Evolutionary conservation across 2,888 invertebrate genomes (phyloP), one percentile per base, ranked within the genome.

Genomic region (Nemoura dubitans): DNA sequence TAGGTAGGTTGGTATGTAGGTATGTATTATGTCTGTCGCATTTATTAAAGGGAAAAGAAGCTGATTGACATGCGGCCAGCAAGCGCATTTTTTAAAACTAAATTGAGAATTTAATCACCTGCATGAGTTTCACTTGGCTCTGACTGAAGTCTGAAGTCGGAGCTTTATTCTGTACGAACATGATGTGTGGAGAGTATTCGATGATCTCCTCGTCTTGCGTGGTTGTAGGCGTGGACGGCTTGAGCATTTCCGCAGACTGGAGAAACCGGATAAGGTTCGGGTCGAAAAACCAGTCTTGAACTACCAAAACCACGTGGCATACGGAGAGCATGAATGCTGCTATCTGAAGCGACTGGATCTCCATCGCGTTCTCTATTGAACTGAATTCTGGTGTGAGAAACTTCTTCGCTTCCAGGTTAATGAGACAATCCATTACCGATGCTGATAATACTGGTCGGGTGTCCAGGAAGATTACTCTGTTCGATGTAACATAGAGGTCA

Each of bases 211-310:
- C 93, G 89, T 95, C 95, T 89, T 92, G 93, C 43, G 91, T 92
- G 2, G 94, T 92, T 3, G 94, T 93, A 0, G 95, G 94, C 7
- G 96, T 94, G 0, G 96, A 94, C 0, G 97, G 97, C 91, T 96
- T 96, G 89, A 97, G 91, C 96, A 97, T 97, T 92, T 97, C 97
- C 26, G 97, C 96, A 81, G 96, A 94, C 92, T 96, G 95, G 16
- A 97, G 92, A 91, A 96, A 96, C 89, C 96, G 96, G 88, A 96
- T 91, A 89, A 96, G 93, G 91, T 97, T 97, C 87, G 97, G 95
- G 91, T 97, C 97, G 1, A 96, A 93, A 90, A 96, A 96, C 95
- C 97, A 98, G 91, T 98, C 98, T 90, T 98, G 96, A 0, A 97
- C 96, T 59, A 98, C 94, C 87, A 99, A 93, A 7, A 99, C 93